phyloP scores from a whole-genome alignment of 2,113 vertebrate species.

The Balaeniceps rex region DNA sequence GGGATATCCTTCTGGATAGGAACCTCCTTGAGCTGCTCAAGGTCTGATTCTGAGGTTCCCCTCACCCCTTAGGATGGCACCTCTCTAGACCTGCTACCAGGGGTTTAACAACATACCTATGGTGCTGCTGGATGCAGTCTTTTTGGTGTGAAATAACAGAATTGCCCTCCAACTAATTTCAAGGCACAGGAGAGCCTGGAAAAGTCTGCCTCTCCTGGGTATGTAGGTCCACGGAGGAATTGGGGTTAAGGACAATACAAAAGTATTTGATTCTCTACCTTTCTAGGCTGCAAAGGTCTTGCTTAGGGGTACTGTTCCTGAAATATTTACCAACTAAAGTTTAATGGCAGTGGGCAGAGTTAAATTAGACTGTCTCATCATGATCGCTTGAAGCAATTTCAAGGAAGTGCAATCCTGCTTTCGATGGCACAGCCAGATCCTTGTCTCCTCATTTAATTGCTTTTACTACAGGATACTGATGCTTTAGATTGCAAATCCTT shows the following conservation, averaged over 20 bases:
- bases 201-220: not conserved
- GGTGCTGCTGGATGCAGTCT: not conserved
- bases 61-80: not conserved
- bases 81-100: not conserved
- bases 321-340: not conserved
- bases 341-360: not conserved
- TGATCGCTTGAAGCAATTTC: not conserved
- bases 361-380: not conserved
- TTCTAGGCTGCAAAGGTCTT: not conserved
- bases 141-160: not conserved
- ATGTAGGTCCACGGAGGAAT: not conserved
- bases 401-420: not conserved
- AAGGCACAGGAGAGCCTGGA: not conserved
- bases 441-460: slow-evolving; percentile 49
- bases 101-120: not conserved
- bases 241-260: not conserved
- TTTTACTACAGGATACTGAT: slow-evolving; percentile 38
- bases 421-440: slow-evolving; percentile 13
- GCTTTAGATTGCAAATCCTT: slow-evolving; percentile 4
- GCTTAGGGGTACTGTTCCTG: not conserved
- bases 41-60: too few relatives aligned
- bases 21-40: not conserved
- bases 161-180: not conserved
- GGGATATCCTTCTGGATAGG: not conserved
- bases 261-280: not conserved